phyloP scores from a whole-genome alignment of 2,797 vertebrate species.

The Periparus ater region DNA sequence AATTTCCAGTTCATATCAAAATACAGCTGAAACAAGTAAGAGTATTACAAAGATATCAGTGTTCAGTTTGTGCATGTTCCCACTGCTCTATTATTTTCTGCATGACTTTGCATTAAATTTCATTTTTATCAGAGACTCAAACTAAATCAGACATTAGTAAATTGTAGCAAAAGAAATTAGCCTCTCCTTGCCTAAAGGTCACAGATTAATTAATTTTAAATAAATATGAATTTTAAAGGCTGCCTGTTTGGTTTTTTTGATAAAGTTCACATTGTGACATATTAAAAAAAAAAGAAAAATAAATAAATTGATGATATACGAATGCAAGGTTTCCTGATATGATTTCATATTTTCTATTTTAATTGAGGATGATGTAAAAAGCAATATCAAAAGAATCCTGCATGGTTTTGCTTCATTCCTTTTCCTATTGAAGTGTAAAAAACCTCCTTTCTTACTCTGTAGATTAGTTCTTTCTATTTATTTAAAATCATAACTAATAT shows the following conservation, averaged over 20 bases:
- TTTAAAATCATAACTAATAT: background rate
- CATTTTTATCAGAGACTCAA: background rate
- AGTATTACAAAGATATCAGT: background rate
- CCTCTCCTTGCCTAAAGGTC: background rate
- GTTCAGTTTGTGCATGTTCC: background rate
- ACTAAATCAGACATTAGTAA: background rate
- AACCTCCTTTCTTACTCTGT: background rate
- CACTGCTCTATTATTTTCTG: background rate
- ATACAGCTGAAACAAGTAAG: background rate
- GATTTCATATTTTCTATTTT: background rate
- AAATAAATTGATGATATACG: background rate
- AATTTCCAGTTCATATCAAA: background rate
- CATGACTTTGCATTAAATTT: background rate
- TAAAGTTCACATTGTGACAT: background rate
- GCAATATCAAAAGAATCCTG: background rate
- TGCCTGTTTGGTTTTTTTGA: background rate
- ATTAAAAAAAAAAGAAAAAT: background rate
- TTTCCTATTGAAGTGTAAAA: background rate
- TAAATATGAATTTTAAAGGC: background rate
- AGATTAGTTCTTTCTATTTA: background rate
- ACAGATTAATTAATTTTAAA: background rate
- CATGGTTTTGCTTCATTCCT: background rate
- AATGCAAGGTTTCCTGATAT: background rate
- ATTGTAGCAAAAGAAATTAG: background rate
- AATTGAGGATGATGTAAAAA: background rate